These are phyloP conservation scores for Aradophagus sp. DNA, from an alignment of 1,140 invertebrate genomes.

Conservation along the genomic window DNA sequence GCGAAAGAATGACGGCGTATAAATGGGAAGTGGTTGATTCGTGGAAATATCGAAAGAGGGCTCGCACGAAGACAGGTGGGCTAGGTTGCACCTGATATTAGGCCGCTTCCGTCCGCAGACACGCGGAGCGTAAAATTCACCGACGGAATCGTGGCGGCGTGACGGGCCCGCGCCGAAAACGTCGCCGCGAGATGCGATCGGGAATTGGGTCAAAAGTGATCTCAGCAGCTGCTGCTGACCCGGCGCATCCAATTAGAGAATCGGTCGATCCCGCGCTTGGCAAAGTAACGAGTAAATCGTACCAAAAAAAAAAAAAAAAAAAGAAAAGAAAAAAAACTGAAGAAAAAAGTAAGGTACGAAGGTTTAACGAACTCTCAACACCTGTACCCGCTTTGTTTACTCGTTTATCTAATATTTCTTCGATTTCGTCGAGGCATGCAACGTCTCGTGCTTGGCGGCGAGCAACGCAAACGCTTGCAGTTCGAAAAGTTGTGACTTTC, in stretches of 20 bases:
- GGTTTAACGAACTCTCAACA: constrained; percentile 37
- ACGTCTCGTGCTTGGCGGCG: too few species aligned
- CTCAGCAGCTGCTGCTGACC: neutral
- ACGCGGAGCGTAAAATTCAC: constrained; percentile 66
- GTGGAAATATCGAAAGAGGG: constrained; percentile 30
- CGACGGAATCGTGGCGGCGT: constrained; percentile 19
- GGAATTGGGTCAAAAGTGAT: constrained; percentile 34
- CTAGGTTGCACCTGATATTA: constrained; percentile 64
- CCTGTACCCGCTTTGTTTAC: constrained; percentile 21
- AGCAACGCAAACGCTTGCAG: too few species aligned
- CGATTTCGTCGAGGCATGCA: too few species aligned
- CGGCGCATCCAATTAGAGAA: constrained; percentile 14
- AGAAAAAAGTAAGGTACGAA: neutral
- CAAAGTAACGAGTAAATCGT: neutral
- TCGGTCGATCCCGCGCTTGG: constrained; percentile 5
- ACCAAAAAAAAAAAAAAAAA: too few species aligned
- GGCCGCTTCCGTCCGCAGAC: constrained; percentile 63
- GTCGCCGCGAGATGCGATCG: constrained; percentile 16
- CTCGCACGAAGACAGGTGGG: constrained; percentile 61
- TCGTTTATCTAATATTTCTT: too few species aligned
- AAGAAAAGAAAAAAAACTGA: too few species aligned
- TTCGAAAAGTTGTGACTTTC: too few species aligned
- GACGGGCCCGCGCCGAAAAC: constrained; percentile 21
- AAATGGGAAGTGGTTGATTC: constrained; percentile 42
- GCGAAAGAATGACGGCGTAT: constrained; percentile 38